A percentile compares a stretch with the other conserved stretches of the same genome.
Conservation (phyloP, 2,113 vertebrate genomes). For the Shinisaurus crocodilurus region DNA sequence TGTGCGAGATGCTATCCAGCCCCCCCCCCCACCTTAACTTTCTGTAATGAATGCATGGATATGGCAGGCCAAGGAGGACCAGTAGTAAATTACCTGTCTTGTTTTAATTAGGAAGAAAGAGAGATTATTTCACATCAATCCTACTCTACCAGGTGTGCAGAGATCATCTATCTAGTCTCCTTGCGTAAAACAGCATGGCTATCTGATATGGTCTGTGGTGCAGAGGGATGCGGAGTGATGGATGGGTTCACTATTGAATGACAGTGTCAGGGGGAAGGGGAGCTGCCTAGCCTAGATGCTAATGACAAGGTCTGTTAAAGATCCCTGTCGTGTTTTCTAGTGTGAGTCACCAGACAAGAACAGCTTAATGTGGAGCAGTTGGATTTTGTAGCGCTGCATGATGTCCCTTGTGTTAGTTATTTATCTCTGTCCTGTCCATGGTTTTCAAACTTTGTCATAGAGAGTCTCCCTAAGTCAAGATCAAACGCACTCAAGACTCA, state of each 20-base stretch:
- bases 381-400: constrained; percentile 12
- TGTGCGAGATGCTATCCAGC: background rate
- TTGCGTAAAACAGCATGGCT: background rate
- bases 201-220: background rate
- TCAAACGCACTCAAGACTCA: constrained; percentile 15
- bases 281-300: background rate
- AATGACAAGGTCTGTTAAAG: constrained; percentile 31
- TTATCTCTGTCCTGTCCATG: constrained; percentile 2
- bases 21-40: background rate
- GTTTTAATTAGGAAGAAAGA: background rate
- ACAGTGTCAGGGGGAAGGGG: constrained; percentile 1
- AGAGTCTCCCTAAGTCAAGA: background rate
- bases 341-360: constrained; percentile 22
- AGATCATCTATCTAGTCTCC: background rate
- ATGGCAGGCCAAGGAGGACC: background rate
- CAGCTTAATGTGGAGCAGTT: constrained; percentile 19
- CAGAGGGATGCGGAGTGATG: background rate
- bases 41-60: background rate
- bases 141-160: background rate
- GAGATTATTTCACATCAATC: background rate
- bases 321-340: constrained; percentile 25
- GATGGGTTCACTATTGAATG: constrained; percentile 13
- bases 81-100: background rate
- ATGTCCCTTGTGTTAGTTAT: constrained; percentile 5
- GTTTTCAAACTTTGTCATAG: constrained; percentile 9